Percentiles rank a stretch among this genome's conserved stretches.
These are phyloP conservation scores for Mythimna impura DNA, from an alignment of 2,888 invertebrate genomes.

Conservation along the genomic window DNA sequence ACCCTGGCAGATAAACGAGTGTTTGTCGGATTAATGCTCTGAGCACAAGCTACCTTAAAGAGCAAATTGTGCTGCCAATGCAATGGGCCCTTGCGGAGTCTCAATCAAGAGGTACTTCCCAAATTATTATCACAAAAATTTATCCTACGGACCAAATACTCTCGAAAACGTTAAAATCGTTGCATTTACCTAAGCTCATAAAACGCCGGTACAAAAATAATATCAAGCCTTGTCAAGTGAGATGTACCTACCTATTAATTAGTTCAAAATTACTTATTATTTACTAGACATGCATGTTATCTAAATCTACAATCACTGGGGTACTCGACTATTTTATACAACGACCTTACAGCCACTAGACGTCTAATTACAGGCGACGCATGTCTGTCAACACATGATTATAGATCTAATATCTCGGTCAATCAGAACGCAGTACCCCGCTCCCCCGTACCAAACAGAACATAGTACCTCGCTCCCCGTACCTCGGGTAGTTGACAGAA, in stretches of 20 bases:
- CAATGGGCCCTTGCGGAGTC: not conserved
- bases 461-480: no score
- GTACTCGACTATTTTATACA: not conserved
- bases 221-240: conserved; percentile 31
- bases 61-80: not conserved
- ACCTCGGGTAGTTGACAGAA: no score
- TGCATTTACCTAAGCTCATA: not conserved
- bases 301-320: conserved; percentile 31
- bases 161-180: conserved; percentile 8
- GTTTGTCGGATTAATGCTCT: not conserved
- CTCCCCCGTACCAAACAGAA: no score
- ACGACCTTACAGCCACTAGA: no score
- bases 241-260: not conserved
- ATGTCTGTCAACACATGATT: no score
- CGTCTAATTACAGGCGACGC: no score
- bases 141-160: conserved; percentile 7
- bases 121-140: conserved; percentile 24
- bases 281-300: conserved; percentile 8
- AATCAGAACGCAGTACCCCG: no score
- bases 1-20: no score
- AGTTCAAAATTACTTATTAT: conserved; percentile 5
- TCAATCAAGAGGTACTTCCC: not conserved
- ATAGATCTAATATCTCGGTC: no score
- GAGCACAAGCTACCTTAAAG: not conserved
- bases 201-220: conserved; percentile 21